Evolutionary conservation across 2,888 invertebrate genomes (phyloP).

Genomic region (Diadegma fenestrale): DNA sequence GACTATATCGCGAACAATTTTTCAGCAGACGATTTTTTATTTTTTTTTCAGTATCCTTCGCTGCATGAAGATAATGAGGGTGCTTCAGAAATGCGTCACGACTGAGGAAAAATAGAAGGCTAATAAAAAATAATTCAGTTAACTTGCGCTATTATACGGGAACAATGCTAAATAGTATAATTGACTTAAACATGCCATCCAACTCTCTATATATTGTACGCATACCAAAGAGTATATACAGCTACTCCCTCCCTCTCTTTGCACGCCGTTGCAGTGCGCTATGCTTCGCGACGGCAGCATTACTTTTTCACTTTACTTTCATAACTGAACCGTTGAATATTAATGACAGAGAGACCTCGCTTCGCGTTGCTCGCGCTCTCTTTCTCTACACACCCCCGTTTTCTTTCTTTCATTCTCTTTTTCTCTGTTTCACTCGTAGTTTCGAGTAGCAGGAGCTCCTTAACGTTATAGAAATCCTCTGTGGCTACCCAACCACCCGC

Average conservation of each 20-base stretch:
- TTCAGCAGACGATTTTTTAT: not conserved
- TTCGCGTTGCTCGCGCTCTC: constrained; percentile 35
- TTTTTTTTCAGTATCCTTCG: not conserved
- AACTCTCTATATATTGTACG: constrained; percentile 57
- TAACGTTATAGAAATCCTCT: constrained; percentile 67
- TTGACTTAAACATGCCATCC: constrained; percentile 80
- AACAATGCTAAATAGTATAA: constrained; percentile 82
- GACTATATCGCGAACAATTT: not conserved
- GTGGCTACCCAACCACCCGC: not conserved
- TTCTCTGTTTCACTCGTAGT: constrained; percentile 32
- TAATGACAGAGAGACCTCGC: constrained; percentile 79
- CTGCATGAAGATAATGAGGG: constrained; percentile 6
- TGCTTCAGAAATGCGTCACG: constrained; percentile 23
- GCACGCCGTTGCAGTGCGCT: constrained; percentile 22
- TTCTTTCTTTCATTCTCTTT: constrained; percentile 24
- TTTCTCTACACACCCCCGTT: constrained; percentile 42
- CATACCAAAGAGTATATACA: constrained; percentile 1
- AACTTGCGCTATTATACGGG: constrained; percentile 78
- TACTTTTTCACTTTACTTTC: constrained; percentile 85
- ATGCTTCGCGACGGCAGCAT: constrained; percentile 71
- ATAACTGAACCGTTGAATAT: constrained; percentile 84
- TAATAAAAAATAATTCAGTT: constrained; percentile 76
- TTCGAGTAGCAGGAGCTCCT: constrained; percentile 71
- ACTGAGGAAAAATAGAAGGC: constrained; percentile 37
- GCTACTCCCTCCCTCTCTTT: constrained; percentile 6